phyloP scores from a whole-genome alignment of 2,113 vertebrate genomes.

The Cygnus atratus region DNA sequence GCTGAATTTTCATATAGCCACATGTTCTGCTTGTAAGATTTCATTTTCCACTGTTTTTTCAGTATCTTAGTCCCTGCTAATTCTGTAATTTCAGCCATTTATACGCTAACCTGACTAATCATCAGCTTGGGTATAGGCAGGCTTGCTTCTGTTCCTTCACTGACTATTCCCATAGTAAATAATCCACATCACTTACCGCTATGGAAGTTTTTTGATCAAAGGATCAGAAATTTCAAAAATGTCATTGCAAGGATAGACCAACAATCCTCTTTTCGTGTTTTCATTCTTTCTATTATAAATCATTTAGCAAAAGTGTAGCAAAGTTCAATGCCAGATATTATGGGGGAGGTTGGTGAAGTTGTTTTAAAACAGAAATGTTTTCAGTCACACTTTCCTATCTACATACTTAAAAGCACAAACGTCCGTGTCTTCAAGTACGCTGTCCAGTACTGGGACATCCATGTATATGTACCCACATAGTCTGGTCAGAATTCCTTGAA shows the following conservation, averaged over 20 bases:
- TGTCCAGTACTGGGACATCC: not conserved
- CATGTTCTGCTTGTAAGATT: not conserved
- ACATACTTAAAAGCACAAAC: not conserved
- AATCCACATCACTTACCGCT: not conserved
- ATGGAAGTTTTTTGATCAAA: not conserved
- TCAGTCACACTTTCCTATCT: not conserved
- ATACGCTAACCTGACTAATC: not conserved
- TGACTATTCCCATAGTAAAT: not conserved
- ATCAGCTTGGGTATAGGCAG: not conserved
- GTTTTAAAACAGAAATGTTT: not conserved
- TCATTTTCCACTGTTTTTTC: not conserved
- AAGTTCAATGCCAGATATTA: not conserved
- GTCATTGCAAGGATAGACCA: not conserved
- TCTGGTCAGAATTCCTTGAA: not conserved
- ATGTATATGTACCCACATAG: not conserved
- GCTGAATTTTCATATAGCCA: not conserved
- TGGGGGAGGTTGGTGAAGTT: not conserved
- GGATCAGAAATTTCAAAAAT: not conserved
- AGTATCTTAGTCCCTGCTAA: not conserved
- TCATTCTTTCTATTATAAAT: not conserved
- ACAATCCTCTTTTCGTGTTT: not conserved
- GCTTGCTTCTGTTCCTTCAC: not conserved
- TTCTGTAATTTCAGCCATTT: not conserved
- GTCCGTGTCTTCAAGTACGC: not conserved
- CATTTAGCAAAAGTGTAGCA: not conserved